These are phyloP conservation scores for Gymnocephalus cernua DNA, from an alignment of 2,113 vertebrate species.

Conservation along the genomic window DNA sequence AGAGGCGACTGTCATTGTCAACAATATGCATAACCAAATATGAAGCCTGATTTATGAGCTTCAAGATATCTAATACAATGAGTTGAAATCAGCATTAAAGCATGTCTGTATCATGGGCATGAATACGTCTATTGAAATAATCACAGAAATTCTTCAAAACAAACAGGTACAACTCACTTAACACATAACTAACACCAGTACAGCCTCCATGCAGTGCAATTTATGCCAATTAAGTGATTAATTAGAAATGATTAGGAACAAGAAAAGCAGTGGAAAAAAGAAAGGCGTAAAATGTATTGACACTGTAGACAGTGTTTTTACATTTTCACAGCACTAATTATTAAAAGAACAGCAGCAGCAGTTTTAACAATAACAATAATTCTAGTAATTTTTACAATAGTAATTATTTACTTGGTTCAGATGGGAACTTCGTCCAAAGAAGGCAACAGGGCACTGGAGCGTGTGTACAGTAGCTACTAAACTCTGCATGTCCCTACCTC, in stretches of 20 bases:
- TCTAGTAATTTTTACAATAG: neutral
- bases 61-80: neutral
- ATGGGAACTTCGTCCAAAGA: neutral
- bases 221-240: constrained; percentile 6
- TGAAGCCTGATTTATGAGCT: constrained; percentile 1
- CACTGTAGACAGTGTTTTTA: too few relatives aligned
- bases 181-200: neutral
- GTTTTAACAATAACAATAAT: neutral
- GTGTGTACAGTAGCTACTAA: neutral
- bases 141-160: constrained; percentile 3
- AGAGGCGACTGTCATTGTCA: constrained; percentile 7
- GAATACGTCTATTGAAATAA: neutral
- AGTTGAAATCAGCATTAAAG: neutral
- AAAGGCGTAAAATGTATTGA: too few relatives aligned
- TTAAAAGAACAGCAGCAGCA: constrained; percentile 12
- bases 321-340: too few relatives aligned
- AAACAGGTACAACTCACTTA: neutral
- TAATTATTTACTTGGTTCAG: neutral
- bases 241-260: constrained; percentile 5
- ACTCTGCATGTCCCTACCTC: constrained; percentile 15
- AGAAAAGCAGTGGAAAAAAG: neutral
- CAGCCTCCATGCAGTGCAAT: neutral
- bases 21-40: neutral
- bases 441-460: neutral
- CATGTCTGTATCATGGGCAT: neutral